A percentile compares a stretch with the other conserved stretches of the same genome.
These are phyloP conservation scores for Montipora cactus DNA, from an alignment of 64 coral and sea anemone genomes.

Conservation along the genomic window DNA sequence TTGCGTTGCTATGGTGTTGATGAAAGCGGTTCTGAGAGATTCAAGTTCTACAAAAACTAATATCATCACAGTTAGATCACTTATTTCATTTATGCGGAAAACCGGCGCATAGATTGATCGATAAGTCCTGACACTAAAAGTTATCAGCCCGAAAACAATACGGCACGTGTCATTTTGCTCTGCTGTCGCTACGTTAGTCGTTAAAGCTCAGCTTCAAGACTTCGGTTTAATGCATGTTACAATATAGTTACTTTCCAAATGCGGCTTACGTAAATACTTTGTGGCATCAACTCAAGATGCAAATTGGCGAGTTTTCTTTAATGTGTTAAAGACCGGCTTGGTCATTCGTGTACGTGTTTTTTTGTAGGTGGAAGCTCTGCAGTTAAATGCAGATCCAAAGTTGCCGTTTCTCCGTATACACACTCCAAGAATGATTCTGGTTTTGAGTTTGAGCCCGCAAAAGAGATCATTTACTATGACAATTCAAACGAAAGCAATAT, in stretches of 20 bases:
- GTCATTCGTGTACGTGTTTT: neutral
- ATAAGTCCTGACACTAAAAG: neutral
- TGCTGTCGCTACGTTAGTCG: neutral
- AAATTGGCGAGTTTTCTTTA: neutral
- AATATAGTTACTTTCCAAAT: neutral
- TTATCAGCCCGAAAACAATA: neutral
- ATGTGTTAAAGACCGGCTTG: neutral
- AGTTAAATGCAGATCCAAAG: neutral
- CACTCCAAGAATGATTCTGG: neutral
- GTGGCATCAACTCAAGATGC: neutral
- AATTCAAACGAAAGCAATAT: neutral
- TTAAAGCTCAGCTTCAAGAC: neutral
- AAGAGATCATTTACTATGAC: neutral
- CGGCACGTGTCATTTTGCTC: neutral
- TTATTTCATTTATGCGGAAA: neutral
- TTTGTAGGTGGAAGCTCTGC: neutral
- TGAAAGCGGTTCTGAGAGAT: neutral
- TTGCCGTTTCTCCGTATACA: neutral
- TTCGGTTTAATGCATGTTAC: neutral
- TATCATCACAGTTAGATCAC: neutral
- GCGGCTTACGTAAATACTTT: neutral
- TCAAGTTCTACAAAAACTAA: neutral
- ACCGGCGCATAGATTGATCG: neutral
- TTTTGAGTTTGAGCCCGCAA: neutral
- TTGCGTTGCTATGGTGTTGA: too few relatives aligned